Evolutionary conservation across 2,797 vertebrate genomes (phyloP).

Genomic region (Anguilla pacifica): DNA sequence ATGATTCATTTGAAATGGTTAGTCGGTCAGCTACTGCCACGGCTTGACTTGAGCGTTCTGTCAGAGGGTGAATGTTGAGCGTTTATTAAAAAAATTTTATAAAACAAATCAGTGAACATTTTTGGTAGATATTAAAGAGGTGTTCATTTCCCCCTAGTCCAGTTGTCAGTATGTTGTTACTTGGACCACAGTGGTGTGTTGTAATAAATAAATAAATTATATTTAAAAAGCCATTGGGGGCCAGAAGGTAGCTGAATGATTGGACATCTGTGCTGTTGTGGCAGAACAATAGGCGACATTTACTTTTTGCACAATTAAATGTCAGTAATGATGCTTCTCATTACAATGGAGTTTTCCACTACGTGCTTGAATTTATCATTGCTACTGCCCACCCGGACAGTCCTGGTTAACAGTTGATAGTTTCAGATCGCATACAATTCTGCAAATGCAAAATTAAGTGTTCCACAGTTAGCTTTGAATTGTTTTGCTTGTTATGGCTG

Average conservation of each 20-base stretch:
- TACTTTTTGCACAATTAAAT: slow-evolving; percentile 17
- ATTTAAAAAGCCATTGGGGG: background rate
- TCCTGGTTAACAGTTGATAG: background rate
- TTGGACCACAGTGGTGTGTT: background rate
- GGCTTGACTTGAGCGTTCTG: slow-evolving; percentile 50
- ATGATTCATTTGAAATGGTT: slow-evolving; percentile 49
- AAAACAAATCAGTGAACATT: slow-evolving; percentile 33
- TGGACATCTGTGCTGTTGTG: no score
- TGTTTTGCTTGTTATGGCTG: no score
- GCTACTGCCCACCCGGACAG: background rate
- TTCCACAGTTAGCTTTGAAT: background rate
- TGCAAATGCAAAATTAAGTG: background rate
- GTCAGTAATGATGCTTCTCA: background rate
- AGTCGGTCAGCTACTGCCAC: slow-evolving; percentile 40
- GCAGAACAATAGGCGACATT: background rate
- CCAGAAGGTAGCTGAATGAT: background rate
- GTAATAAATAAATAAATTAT: background rate
- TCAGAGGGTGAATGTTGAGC: slow-evolving; percentile 18
- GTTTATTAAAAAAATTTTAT: slow-evolving; percentile 29
- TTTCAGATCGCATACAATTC: background rate
- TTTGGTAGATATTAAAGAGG: slow-evolving; percentile 23
- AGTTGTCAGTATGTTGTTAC: slow-evolving; percentile 13
- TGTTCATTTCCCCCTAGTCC: background rate
- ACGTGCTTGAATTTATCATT: background rate
- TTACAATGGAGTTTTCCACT: no score